Evolutionary conservation across 2,797 vertebrate species (phyloP).

Genomic region (Trichosurus vulpecula): DNA sequence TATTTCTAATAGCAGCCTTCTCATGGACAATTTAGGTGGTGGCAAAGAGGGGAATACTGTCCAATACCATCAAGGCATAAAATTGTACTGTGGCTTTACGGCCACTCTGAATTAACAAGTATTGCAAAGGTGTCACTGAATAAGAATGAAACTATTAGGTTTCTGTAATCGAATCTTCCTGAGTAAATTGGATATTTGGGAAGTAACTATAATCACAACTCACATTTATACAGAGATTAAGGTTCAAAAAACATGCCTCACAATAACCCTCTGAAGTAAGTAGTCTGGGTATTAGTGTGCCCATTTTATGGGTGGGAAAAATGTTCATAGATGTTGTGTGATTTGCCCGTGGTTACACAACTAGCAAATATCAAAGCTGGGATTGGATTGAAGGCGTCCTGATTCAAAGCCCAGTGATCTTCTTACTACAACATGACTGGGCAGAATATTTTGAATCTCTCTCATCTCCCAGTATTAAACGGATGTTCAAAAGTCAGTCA

Average conservation of each 20-base stretch:
- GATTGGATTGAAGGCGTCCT: background rate
- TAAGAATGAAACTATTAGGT: slow-evolving; percentile 8
- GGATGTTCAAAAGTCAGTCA: background rate
- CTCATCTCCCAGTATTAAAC: background rate
- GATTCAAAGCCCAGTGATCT: background rate
- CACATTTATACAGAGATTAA: background rate
- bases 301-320: background rate
- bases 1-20: slow-evolving; percentile 35
- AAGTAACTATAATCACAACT: background rate
- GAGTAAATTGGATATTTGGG: background rate
- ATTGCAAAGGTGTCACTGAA: background rate
- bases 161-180: background rate
- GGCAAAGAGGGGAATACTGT: background rate
- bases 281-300: background rate
- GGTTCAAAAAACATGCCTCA: background rate
- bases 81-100: background rate
- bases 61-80: background rate
- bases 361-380: background rate
- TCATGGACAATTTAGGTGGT: background rate
- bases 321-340: background rate
- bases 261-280: background rate
- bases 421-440: background rate
- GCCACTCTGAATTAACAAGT: slow-evolving; percentile 21
- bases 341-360: background rate
- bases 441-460: background rate